phyloP scores from a whole-genome alignment of 2,113 vertebrate species.

The Cyphomyrus plagiostoma region DNA sequence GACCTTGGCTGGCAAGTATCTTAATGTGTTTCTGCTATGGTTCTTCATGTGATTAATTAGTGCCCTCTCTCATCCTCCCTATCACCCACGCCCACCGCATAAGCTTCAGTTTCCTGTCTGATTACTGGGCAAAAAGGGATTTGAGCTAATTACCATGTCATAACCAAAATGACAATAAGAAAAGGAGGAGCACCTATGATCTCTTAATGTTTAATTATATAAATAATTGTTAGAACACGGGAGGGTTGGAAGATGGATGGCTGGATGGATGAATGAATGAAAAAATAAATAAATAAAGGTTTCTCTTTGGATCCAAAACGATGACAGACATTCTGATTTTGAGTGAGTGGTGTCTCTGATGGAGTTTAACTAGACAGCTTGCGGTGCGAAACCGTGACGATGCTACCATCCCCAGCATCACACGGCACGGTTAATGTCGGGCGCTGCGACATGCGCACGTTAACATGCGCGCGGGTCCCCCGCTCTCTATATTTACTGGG shows the following conservation, averaged over 20 bases:
- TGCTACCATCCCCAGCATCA: neutral
- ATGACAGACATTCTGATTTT: neutral
- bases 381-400: neutral
- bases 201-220: neutral
- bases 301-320: neutral
- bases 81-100: neutral
- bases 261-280: neutral
- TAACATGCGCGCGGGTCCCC: neutral
- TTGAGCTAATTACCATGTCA: slow-evolving; percentile 16
- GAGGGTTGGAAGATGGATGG: neutral
- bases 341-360: neutral
- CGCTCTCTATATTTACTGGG: neutral
- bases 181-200: neutral
- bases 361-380: neutral
- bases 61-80: neutral
- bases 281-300: neutral
- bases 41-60: slow-evolving; percentile 18
- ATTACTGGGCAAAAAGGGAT: neutral
- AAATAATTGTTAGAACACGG: neutral
- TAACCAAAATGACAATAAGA: slow-evolving; percentile 1
- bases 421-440: neutral
- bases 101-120: neutral
- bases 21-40: slow-evolving; percentile 16
- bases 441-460: neutral
- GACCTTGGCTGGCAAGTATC: neutral